Base-by-base conservation (phyloP, 2,113 vertebrate species). In the Indicator indicator region DNA sequence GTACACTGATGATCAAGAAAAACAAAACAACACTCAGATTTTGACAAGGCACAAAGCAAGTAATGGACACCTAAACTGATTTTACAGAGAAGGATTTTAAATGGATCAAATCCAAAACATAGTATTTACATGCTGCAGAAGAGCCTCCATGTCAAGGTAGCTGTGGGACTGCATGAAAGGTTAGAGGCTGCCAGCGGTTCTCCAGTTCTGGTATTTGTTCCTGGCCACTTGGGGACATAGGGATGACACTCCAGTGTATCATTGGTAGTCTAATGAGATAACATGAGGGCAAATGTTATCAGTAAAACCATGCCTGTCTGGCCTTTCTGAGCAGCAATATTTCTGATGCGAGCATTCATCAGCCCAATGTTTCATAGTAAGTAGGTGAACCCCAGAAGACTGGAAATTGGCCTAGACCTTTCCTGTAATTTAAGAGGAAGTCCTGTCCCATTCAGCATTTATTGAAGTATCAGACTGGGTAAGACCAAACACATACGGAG, bases 171-270 rank as follows among this genome's bases (percentile, higher is more conserved):
- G 38, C 5, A 1, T 1, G 12, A 59, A 44, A 44, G 32, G 24
- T 3, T 33, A 1, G 0, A 30, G 1, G 3, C 36, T 87, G 65
- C 56, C 65, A 62, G 12, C 0, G 2, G 12, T 8, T 16, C 65
- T 67, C 30, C 46, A 69, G 7, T 32, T 74, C n/a, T 65, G 60
- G 1, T n/a, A 13, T 26, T 33, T 86, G 69, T 0, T 48, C 56
- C 15, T 0, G 0, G 23, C 11, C 20, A 24, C 55, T n/a, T 24
- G 30, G n/a, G 33, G 30, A 12, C 36, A 38, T 0, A 4, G 33
- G n/a, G 44, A 7, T 36, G 48, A 38, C 52, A n/a, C 23, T 24
- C 50, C 23, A 26, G 23, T 12, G 23, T 52, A 26, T 52, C 9
- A 2, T 50, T 74, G 38, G 16, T 13, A 16, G 7, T 18, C 27